Evolutionary conservation across 2,888 invertebrate species (phyloP).

Genomic region (Andrena haemorrhoa): DNA sequence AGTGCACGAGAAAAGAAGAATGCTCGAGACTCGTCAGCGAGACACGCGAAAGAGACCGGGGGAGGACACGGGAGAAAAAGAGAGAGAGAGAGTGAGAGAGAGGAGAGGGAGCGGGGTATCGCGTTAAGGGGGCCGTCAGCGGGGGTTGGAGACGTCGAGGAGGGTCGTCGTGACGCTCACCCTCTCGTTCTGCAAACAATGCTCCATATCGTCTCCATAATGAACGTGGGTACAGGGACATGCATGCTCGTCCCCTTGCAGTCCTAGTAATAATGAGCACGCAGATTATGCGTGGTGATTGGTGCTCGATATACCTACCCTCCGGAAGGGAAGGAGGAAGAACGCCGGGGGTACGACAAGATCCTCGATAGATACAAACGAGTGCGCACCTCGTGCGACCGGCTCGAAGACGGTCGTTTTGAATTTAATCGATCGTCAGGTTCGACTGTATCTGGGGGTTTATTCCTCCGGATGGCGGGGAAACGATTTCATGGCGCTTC

Average conservation of each 20-base stretch:
- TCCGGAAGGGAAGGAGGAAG: constrained; percentile 74
- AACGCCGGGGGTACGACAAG: constrained; percentile 64
- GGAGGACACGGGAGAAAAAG: constrained; percentile 27
- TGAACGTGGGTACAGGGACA: constrained; percentile 79
- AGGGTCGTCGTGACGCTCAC: constrained; percentile 77
- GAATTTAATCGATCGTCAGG: constrained; percentile 55
- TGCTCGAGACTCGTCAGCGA: constrained; percentile 69
- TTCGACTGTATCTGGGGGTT: too few relatives aligned
- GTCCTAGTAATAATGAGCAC: constrained; percentile 84
- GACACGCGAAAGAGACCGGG: constrained; percentile 62
- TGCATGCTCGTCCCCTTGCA: constrained; percentile 77
- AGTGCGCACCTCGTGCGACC: constrained; percentile 32
- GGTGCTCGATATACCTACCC: constrained; percentile 80
- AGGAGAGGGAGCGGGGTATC: constrained; percentile 59
- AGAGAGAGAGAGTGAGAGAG: constrained; percentile 18
- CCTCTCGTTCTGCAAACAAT: constrained; percentile 84
- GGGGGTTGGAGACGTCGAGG: constrained; percentile 57
- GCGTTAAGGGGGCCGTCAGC: constrained; percentile 75
- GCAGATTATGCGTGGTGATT: constrained; percentile 85
- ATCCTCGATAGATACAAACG: constrained; percentile 75
- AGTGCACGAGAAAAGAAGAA: constrained; percentile 63
- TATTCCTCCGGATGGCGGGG: too few relatives aligned
- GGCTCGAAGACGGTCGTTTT: constrained; percentile 49
- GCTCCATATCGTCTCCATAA: constrained; percentile 84
- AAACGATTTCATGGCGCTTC: not conserved